Base-by-base conservation (phyloP, 2,888 invertebrate species). In the Himalopsyche anomala region DNA sequence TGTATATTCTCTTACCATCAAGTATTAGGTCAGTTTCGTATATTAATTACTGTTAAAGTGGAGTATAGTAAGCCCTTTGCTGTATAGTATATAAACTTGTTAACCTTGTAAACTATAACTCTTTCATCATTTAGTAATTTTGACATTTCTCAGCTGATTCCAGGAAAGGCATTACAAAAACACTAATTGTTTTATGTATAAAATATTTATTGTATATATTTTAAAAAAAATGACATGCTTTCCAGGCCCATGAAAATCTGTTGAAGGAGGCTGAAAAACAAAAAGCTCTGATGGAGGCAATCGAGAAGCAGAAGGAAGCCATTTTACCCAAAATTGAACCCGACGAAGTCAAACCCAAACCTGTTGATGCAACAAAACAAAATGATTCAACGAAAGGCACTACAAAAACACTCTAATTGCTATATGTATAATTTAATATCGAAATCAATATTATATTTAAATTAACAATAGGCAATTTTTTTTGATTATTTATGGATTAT, bases 191-290 rank as follows among this genome's bases (percentile, higher is more conserved):
- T 28, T 28, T 0, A 28, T 28, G 28, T 28, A 28, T 28, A 28
- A 28, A 28, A 28, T 28, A 28, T 28, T 28, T 2, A 28, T 28
- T 2, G 28, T 2, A 28, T 28, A 28, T 28, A 28, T 28, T 28
- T 28, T 28, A 28, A 28, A 28, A 28, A 28, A 28, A 28, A 28
- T 28, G 12, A 51, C 5, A 51, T 15, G 8, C 15, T 82, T 87
- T 86, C 81, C 84, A 88, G 88, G 83, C 82, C 42, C 79, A 86
- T 85, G 88, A 88, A 83, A 88, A 87, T 85, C 87, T 88, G 85
- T 84, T 88, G 81, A 88, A 87, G 83, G 88, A 88, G 82, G 88
- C 88, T 38, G 88, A 88, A 84, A 87, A 83, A 54, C 88, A 88
- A 56, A 87, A 87, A 40, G 87, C 84, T 19, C 69, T 88, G 11